Percentiles rank a stretch among this genome's conserved stretches.
Conservation (phyloP, 2,113 vertebrate genomes). For the Irena cyanogastra region DNA sequence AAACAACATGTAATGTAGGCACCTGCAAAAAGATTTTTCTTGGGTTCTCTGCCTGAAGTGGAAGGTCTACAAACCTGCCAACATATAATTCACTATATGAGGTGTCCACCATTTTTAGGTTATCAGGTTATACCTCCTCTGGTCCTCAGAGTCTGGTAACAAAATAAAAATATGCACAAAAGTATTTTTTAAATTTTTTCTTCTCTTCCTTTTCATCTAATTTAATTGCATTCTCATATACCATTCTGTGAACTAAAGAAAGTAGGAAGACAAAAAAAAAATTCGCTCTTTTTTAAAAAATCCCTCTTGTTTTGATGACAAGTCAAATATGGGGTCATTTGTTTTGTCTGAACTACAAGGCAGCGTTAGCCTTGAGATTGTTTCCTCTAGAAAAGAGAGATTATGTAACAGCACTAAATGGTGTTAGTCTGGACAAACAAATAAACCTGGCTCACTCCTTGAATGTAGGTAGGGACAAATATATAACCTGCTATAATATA, state of each 20-base stretch:
- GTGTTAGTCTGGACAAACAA: constrained; percentile 2
- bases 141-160: neutral
- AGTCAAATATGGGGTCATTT: neutral
- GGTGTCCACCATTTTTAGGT: neutral
- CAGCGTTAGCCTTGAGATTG: neutral
- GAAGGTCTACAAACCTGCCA: neutral
- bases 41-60: neutral
- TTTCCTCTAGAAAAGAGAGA: neutral
- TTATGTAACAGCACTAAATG: neutral
- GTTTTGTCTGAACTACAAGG: neutral
- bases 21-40: neutral
- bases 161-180: neutral
- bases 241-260: neutral
- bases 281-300: neutral
- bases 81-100: neutral
- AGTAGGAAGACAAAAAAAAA: neutral
- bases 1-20: neutral
- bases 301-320: neutral
- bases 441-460: neutral
- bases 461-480: neutral
- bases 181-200: neutral
- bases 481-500: too few relatives aligned
- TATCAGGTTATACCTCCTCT: neutral
- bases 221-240: neutral
- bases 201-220: neutral